A percentile compares a stretch with the other conserved stretches of the same genome.
phyloP scores from a whole-genome alignment of 2,113 vertebrate species.

The Pao palembangensis region DNA sequence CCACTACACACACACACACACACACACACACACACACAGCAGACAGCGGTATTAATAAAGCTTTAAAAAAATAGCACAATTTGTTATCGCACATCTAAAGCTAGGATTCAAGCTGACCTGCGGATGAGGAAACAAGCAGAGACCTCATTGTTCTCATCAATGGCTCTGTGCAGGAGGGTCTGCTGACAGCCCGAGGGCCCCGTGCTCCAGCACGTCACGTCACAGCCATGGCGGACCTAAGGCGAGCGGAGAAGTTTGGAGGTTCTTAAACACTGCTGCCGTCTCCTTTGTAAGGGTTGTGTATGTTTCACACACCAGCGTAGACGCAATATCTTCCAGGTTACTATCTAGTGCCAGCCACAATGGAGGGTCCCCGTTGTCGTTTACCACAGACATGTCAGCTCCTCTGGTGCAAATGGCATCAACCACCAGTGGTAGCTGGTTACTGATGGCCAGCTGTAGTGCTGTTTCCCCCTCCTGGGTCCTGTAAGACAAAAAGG shows the following conservation, averaged over 20 bases:
- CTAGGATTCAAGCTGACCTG: conserved; percentile 75
- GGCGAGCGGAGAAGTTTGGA: not conserved
- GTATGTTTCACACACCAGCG: conserved; percentile 80
- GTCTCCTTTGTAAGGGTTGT: not conserved
- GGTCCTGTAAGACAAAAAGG: conserved; percentile 75
- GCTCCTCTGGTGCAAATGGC: conserved; percentile 96
- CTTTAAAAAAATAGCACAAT: too few species aligned
- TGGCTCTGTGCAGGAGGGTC: conserved; percentile 90
- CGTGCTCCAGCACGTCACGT: conserved; percentile 88
- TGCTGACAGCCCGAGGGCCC: conserved; percentile 91
- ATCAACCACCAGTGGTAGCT: conserved; percentile 94
- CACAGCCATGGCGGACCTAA: conserved; percentile 95
- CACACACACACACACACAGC: not conserved
- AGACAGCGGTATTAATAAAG: too few species aligned
- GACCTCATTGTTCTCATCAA: conserved; percentile 93
- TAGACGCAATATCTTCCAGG: conserved; percentile 95
- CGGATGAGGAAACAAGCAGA: conserved; percentile 93
- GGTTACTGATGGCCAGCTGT: conserved; percentile 93
- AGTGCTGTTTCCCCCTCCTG: conserved; percentile 91
- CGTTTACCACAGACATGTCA: conserved; percentile 93
- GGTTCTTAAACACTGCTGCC: not conserved
- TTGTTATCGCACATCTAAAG: not conserved
- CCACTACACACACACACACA: conserved; percentile 73
- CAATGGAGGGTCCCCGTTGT: conserved; percentile 90
- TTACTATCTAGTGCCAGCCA: conserved; percentile 90